phyloP scores from a whole-genome alignment of 92 coral and sea anemone species.

The Porites cylindrica region DNA sequence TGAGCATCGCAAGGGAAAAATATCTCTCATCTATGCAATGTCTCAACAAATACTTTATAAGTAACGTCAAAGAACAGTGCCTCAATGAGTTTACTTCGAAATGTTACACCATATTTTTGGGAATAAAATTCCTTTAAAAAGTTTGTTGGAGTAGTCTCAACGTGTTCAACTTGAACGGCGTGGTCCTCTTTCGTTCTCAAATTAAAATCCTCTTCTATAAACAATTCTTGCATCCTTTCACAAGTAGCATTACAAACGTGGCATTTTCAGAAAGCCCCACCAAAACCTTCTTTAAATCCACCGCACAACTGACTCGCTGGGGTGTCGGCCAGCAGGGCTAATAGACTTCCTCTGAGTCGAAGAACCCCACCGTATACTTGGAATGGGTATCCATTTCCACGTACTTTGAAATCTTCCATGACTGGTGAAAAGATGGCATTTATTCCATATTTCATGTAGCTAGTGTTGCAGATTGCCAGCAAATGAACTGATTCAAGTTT shows the following conservation, averaged over 20 bases:
- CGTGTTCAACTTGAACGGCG: constrained; percentile 7
- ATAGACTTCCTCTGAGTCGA: constrained; percentile 16
- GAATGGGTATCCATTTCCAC: constrained; percentile 45
- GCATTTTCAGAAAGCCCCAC: constrained; percentile 45
- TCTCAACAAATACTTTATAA: constrained; percentile 23
- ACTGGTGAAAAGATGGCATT: constrained; percentile 27
- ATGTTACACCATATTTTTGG: constrained; percentile 33
- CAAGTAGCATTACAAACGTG: constrained; percentile 49
- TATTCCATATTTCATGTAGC: constrained; percentile 23
- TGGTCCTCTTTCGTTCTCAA: constrained; percentile 33
- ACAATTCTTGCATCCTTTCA: constrained; percentile 28
- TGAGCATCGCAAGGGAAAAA: neutral
- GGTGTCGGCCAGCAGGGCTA: constrained; percentile 52
- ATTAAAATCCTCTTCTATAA: constrained; percentile 33
- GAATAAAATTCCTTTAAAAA: constrained; percentile 42
- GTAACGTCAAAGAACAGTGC: constrained; percentile 42
- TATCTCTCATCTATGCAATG: neutral
- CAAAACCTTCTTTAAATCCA: constrained; percentile 52
- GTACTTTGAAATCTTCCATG: constrained; percentile 8
- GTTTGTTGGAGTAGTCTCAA: constrained; percentile 39
- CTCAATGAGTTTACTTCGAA: constrained; percentile 9
- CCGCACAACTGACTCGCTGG: constrained; percentile 48
- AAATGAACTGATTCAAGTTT: too few species aligned
- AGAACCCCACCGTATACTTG: neutral
- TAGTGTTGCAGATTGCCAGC: too few species aligned